Evolutionary conservation across 2,888 invertebrate genomes (phyloP).

Genomic region (Furcula furcula): DNA sequence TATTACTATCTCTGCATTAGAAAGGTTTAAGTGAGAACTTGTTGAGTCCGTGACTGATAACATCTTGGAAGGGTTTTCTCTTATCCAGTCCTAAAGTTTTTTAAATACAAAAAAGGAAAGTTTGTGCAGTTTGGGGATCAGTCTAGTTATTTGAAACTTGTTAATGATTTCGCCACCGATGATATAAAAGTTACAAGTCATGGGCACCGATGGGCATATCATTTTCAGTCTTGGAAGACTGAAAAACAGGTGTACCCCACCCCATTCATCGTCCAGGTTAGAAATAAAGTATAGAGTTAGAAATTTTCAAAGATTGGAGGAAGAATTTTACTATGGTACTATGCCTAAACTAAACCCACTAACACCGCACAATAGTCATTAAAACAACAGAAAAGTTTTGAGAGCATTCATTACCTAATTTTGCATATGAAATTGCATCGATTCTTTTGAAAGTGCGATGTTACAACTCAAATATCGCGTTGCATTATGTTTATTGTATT

Average conservation of each 20-base stretch:
- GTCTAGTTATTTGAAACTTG: too few relatives aligned
- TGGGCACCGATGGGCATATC: too few relatives aligned
- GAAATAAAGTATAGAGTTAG: too few relatives aligned
- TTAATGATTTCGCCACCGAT: not conserved
- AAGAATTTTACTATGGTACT: too few relatives aligned
- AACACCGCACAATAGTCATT: too few relatives aligned
- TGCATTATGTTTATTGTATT: not conserved
- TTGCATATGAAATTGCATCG: not conserved
- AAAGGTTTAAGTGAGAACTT: slow-evolving; percentile 1
- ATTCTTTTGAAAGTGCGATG: not conserved
- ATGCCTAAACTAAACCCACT: too few relatives aligned
- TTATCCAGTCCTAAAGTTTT: not conserved
- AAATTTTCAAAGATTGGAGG: too few relatives aligned
- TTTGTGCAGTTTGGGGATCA: too few relatives aligned
- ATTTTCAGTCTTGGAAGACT: too few relatives aligned
- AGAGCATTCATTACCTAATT: not conserved
- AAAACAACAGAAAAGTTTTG: not conserved
- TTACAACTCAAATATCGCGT: not conserved
- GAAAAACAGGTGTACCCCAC: too few relatives aligned
- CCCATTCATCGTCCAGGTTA: too few relatives aligned
- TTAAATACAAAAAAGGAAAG: not conserved
- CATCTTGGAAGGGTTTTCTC: slow-evolving; percentile 1
- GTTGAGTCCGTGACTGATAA: not conserved
- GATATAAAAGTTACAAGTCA: not conserved
- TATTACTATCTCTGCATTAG: not conserved